A percentile compares a stretch with the other conserved stretches of the same genome.
These are phyloP conservation scores for Lithodes maja DNA, from an alignment of 2,888 invertebrate species.

Conservation along the genomic window DNA sequence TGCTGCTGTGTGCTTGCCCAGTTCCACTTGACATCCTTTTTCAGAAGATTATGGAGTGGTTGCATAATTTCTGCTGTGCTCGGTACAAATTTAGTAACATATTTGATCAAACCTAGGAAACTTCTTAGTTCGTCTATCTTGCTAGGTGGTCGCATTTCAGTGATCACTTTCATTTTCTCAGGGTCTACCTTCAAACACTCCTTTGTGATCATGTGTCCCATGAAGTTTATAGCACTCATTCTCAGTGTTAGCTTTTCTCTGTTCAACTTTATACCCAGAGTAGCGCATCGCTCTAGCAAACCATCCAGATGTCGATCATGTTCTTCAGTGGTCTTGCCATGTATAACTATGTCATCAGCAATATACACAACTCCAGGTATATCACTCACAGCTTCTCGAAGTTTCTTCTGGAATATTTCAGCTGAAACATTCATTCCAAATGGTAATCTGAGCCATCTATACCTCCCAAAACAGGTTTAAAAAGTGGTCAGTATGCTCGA, in stretches of 20 bases:
- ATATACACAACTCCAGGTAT: slow-evolving; percentile 9
- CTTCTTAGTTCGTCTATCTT: neutral
- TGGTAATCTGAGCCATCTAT: slow-evolving; percentile 9
- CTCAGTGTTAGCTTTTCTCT: neutral
- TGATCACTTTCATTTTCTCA: neutral
- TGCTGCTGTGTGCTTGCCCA: neutral
- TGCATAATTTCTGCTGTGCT: neutral
- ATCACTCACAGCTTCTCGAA: neutral
- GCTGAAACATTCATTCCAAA: slow-evolving; percentile 13
- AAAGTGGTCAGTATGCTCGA: slow-evolving; percentile 1
- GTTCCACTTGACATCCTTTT: slow-evolving; percentile 3
- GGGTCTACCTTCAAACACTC: slow-evolving; percentile 6
- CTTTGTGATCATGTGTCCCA: slow-evolving; percentile 17
- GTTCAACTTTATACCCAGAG: neutral
- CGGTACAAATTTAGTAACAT: slow-evolving; percentile 12
- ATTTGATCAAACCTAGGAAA: slow-evolving; percentile 31
- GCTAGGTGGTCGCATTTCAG: neutral
- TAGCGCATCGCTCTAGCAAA: neutral
- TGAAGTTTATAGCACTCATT: neutral
- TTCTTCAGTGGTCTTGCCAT: neutral
- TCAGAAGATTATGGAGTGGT: neutral
- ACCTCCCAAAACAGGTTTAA: slow-evolving; percentile 25
- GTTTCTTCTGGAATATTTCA: slow-evolving; percentile 33
- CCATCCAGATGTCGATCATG: neutral
- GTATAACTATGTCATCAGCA: slow-evolving; percentile 25